phyloP scores from a whole-genome alignment of 2,888 invertebrate genomes.

The Blastobasis lacticolella region DNA sequence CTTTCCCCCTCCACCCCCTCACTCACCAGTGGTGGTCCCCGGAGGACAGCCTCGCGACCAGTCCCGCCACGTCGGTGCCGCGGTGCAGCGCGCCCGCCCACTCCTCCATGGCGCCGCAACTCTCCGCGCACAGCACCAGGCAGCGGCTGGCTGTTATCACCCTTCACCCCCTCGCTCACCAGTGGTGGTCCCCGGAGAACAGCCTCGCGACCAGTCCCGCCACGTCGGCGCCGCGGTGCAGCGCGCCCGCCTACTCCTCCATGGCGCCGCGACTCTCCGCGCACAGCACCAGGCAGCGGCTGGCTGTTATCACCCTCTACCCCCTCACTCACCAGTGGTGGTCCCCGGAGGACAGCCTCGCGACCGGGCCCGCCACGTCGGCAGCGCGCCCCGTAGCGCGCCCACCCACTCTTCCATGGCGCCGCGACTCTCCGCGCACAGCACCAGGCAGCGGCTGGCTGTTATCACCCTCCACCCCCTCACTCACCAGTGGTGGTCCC shows the following conservation, averaged over 20 bases:
- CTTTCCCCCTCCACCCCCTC: too few species aligned
- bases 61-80: constrained; percentile 65
- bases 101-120: constrained; percentile 91
- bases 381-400: constrained; percentile 82
- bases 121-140: constrained; percentile 56
- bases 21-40: constrained; percentile 65
- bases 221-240: constrained; percentile 67
- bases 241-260: constrained; percentile 92
- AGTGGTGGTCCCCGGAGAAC: constrained; percentile 64
- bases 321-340: constrained; percentile 52
- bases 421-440: constrained; percentile 76
- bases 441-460: constrained; percentile 37
- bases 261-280: constrained; percentile 85
- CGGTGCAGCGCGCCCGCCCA: constrained; percentile 85
- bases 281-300: background rate
- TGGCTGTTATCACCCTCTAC: constrained; percentile 23
- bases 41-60: constrained; percentile 73
- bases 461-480: constrained; percentile 70
- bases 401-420: constrained; percentile 96
- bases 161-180: constrained; percentile 30
- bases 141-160: constrained; percentile 27
- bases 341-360: constrained; percentile 67
- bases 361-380: constrained; percentile 74
- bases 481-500: constrained; percentile 63
- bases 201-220: constrained; percentile 76